Conservation (phyloP, 2,113 vertebrate genomes). For the Chauna torquata region DNA sequence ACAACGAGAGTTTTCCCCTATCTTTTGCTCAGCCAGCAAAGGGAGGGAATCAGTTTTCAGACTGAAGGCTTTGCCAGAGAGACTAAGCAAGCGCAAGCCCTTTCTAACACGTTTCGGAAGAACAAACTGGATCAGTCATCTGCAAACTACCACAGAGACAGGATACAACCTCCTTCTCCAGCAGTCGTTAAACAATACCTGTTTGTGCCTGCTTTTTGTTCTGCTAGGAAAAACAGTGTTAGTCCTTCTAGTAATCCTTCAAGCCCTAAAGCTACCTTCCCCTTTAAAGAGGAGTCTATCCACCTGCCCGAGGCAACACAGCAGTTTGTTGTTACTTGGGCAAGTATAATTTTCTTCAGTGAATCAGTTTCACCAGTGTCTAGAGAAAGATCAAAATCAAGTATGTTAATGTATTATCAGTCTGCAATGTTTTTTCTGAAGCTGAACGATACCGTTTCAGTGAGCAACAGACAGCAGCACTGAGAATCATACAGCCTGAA, state of each 20-base stretch:
- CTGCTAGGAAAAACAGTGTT: neutral
- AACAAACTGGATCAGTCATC: neutral
- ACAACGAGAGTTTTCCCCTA: neutral
- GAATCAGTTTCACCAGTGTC: neutral
- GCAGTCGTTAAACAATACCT: neutral
- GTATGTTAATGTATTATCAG: neutral
- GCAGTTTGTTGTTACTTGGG: neutral
- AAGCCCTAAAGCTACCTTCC: neutral
- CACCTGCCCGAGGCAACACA: neutral
- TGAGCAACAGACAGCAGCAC: neutral
- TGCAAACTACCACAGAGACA: neutral
- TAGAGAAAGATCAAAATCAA: neutral
- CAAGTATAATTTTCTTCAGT: neutral
- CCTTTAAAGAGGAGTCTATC: neutral
- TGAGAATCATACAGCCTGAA: neutral
- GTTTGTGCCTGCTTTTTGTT: neutral
- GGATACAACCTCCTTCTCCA: neutral
- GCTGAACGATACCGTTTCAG: neutral
- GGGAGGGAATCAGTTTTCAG: fast-evolving
- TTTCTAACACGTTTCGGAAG: neutral
- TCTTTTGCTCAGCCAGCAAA: neutral
- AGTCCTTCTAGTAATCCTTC: neutral
- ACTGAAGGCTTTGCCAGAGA: neutral
- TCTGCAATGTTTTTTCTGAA: neutral
- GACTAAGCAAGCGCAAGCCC: neutral